Percentiles rank a stretch among this genome's conserved stretches.
phyloP scores from a whole-genome alignment of 2,888 invertebrate species.

The Nymphalis c-album region DNA sequence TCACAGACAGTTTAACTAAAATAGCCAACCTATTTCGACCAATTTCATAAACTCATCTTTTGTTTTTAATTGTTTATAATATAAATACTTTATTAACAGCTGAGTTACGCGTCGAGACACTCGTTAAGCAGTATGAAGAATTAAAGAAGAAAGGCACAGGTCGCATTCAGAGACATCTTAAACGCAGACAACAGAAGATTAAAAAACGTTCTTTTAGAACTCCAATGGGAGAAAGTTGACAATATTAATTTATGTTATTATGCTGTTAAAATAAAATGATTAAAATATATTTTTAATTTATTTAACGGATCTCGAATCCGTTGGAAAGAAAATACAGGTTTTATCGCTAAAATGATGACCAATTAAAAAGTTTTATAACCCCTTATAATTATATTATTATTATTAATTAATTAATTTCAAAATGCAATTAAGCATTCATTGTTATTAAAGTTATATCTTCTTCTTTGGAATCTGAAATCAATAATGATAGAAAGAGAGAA shows the following conservation, averaged over 20 bases:
- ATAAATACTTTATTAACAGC: conserved; percentile 79
- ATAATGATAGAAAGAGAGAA: no score
- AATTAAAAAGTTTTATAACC: no score
- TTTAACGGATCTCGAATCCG: background rate
- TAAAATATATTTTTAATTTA: background rate
- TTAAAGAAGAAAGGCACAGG: conserved; percentile 87
- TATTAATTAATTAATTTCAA: no score
- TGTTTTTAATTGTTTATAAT: background rate
- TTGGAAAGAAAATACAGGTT: no score
- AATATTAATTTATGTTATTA: background rate
- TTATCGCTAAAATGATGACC: no score
- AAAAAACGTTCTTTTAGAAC: conserved; percentile 69
- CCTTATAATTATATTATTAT: no score
- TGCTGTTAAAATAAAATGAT: background rate
- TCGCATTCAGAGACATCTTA: conserved; percentile 89
- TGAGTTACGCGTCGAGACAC: conserved; percentile 86
- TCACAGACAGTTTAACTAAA: no score
- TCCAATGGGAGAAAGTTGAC: conserved; percentile 58
- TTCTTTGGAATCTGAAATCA: no score
- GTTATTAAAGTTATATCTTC: no score
- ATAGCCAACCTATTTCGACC: no score
- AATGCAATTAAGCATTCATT: no score
- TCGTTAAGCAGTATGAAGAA: conserved; percentile 90
- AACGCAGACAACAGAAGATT: conserved; percentile 89
- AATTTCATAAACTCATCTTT: background rate